phyloP scores from a whole-genome alignment of 2,797 vertebrate species.

The Anisognathus igniventris region DNA sequence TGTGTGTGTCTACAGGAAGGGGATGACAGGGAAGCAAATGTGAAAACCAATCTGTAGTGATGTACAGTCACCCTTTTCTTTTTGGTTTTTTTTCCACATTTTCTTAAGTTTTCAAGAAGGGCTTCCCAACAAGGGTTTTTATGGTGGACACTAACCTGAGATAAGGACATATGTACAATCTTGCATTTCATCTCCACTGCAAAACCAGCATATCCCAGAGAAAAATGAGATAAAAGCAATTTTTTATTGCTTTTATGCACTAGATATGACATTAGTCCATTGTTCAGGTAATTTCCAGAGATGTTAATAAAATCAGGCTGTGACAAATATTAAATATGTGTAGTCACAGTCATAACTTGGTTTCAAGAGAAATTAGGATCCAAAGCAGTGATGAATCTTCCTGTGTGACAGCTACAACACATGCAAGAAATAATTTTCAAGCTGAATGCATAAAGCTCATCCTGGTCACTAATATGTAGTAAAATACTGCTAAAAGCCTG shows the following conservation, averaged over 20 bases:
- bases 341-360: background rate
- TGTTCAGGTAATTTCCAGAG: background rate
- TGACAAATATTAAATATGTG: background rate
- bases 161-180: background rate
- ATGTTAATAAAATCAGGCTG: background rate
- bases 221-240: background rate
- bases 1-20: background rate
- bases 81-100: background rate
- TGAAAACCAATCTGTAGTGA: background rate
- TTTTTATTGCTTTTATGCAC: background rate
- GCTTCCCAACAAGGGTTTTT: background rate
- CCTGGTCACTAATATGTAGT: background rate
- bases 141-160: background rate
- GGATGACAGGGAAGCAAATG: background rate
- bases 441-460: background rate
- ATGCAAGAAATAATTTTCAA: background rate
- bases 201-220: background rate
- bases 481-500: background rate
- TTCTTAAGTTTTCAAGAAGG: background rate
- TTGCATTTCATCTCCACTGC: background rate
- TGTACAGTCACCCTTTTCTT: background rate
- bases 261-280: background rate
- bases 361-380: background rate
- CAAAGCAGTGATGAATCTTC: background rate
- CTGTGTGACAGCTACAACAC: background rate